Conservation (phyloP, 1,140 invertebrate genomes). For the Zophobas morio region DNA sequence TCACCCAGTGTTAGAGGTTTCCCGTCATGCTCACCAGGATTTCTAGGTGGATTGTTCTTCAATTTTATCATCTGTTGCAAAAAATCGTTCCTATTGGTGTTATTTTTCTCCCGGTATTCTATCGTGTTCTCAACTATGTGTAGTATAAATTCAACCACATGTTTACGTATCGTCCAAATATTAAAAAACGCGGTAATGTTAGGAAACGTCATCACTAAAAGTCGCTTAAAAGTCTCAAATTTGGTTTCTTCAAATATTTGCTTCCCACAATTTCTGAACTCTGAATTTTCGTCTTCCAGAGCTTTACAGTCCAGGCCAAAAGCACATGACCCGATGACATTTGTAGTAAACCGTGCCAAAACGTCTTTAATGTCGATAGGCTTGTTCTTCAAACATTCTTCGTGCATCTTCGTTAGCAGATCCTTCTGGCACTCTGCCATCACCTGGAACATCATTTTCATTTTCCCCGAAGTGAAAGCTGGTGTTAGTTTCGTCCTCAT, state of each 20-base stretch:
- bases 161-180: slow-evolving; percentile 49
- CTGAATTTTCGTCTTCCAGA: slow-evolving; percentile 63
- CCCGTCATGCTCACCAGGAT: neutral
- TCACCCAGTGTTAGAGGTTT: slow-evolving; percentile 7
- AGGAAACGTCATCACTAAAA: slow-evolving; percentile 57
- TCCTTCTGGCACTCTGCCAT: slow-evolving; percentile 34
- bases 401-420: slow-evolving; percentile 23
- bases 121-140: slow-evolving; percentile 66
- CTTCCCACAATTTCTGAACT: slow-evolving; percentile 61
- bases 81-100: slow-evolving; percentile 68
- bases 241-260: neutral
- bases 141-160: slow-evolving; percentile 68
- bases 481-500: slow-evolving; percentile 65
- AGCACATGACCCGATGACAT: slow-evolving; percentile 66
- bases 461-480: slow-evolving; percentile 54
- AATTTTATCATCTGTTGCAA: slow-evolving; percentile 68
- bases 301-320: slow-evolving; percentile 71
- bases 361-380: slow-evolving; percentile 66
- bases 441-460: slow-evolving; percentile 67
- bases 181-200: slow-evolving; percentile 54
- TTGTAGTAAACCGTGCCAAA: slow-evolving; percentile 68
- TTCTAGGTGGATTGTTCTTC: slow-evolving; percentile 62
- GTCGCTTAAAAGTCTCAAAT: slow-evolving; percentile 60
- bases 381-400: neutral
- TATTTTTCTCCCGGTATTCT: slow-evolving; percentile 66